These are phyloP conservation scores for Myrmecobius fasciatus DNA, from an alignment of 2,113 vertebrate genomes.

Conservation along the genomic window DNA sequence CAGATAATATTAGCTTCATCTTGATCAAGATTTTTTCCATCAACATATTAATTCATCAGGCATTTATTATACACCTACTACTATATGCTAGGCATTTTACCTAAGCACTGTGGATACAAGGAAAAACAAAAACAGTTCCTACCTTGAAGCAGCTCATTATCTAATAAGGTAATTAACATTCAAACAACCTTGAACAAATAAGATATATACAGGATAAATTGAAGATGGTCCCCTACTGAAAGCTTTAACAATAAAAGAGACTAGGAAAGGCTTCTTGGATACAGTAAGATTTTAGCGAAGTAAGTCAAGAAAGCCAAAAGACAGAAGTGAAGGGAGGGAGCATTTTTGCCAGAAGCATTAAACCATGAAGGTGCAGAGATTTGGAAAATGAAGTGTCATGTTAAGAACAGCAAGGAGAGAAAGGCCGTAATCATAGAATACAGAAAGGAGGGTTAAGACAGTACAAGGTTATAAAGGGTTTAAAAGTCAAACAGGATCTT, in stretches of 20 bases:
- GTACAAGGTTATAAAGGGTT: not conserved
- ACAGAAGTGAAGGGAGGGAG: not conserved
- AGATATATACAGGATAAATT: not conserved
- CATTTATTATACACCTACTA: not conserved
- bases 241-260: not conserved
- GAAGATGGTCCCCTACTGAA: not conserved
- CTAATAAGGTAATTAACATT: not conserved
- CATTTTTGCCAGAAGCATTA: not conserved
- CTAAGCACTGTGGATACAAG: not conserved
- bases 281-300: not conserved
- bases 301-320: not conserved
- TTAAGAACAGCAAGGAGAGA: not conserved
- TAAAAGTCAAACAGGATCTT: not conserved
- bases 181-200: not conserved
- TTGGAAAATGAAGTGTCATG: not conserved
- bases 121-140: not conserved
- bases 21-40: not conserved
- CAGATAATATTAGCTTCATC: not conserved
- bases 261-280: too few species aligned
- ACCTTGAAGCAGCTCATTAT: not conserved
- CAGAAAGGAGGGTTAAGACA: not conserved
- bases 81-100: not conserved
- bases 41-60: not conserved
- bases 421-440: not conserved
- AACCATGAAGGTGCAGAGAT: not conserved